Conservation (phyloP, 2,888 invertebrate genomes). For the Netelia fuscicornis region DNA sequence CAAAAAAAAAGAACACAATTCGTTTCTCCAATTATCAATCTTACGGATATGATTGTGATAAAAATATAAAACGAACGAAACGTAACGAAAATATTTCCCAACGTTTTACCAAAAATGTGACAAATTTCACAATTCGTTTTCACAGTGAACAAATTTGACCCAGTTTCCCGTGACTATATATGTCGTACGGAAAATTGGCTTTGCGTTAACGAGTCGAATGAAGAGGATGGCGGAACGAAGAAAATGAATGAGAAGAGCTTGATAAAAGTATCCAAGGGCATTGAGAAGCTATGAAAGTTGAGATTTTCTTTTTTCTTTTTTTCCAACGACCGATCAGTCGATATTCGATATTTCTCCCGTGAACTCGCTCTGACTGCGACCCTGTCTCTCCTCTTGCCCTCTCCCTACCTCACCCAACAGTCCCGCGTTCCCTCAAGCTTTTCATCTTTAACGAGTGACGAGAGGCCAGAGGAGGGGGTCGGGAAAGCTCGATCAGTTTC, state of each 20-base stretch:
- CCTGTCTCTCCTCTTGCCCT: too few relatives aligned
- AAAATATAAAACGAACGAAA: too few relatives aligned
- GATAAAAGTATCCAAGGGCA: conserved; percentile 6
- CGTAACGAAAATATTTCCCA: too few relatives aligned
- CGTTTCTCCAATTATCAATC: too few relatives aligned
- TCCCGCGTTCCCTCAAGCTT: conserved; percentile 18
- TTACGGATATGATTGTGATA: too few relatives aligned
- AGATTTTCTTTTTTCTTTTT: conserved; percentile 25
- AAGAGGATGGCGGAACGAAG: not conserved
- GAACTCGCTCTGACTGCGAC: conserved; percentile 12
- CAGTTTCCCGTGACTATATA: not conserved
- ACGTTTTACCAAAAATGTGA: too few relatives aligned
- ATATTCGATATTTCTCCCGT: conserved; percentile 60
- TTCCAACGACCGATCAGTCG: conserved; percentile 39
- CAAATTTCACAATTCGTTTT: too few relatives aligned
- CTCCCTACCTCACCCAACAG: not conserved
- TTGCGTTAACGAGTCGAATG: not conserved
- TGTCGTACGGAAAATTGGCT: not conserved
- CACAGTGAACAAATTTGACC: too few relatives aligned
- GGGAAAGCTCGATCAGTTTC: conserved; percentile 58
- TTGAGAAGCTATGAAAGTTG: not conserved
- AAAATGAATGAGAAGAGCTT: not conserved
- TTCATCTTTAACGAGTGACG: conserved; percentile 61
- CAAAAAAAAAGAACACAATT: not conserved
- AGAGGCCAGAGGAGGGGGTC: conserved; percentile 12